Evolutionary conservation across 1,140 invertebrate genomes (phyloP), one percentile per base, ranked within the genome.

Genomic region (Diprion similis): DNA sequence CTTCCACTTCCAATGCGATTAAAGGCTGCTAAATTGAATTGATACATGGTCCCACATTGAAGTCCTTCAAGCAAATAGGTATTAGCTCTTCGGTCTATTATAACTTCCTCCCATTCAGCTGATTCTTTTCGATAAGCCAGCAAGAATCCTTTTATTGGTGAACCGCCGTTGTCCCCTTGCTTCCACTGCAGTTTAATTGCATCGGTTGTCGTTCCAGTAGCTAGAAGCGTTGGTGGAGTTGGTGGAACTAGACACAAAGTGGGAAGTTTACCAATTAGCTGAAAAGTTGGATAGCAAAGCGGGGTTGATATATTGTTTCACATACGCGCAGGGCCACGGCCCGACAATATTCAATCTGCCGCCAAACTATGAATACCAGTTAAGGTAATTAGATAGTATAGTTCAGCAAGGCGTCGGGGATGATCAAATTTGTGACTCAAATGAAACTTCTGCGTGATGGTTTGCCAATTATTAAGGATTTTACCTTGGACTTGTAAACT

Each of bases 41-140:
- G 89, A 79, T 92, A 93, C 47, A 82, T 84, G 4, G 91, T 91
- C 0, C 92, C 92, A 81, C 92, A 93, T 46, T 89, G 84, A 51
- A 93, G 80, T 7, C 88, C 86, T n/a, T 89, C 85, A 15, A 91
- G 81, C 1, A 90, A 87, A 78, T 90, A 90, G 18, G 88, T 90
- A 66, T 73, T 85, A 46, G 82, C 83, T 45, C 81, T 83, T 45
- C 82, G 83, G 71, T 85, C 87, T 46, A 89, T 75, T 77, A 84
- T 85, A 47, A 88, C 85, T 75, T 90, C 89, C 73, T 90, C 89
- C 91, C 92, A 92, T 18, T 90, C 89, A 68, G 89, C 89, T 76
- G 89, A 89, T 73, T 91, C 91, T 8, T 87, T 79, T 70, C 91
- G 89, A 80, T 89, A 92, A 77, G 90, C 87, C 46, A 91, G 72